Evolutionary conservation across 1,140 invertebrate species (phyloP), one percentile per base, ranked within the genome.

Genomic region (Papilio polytes): DNA sequence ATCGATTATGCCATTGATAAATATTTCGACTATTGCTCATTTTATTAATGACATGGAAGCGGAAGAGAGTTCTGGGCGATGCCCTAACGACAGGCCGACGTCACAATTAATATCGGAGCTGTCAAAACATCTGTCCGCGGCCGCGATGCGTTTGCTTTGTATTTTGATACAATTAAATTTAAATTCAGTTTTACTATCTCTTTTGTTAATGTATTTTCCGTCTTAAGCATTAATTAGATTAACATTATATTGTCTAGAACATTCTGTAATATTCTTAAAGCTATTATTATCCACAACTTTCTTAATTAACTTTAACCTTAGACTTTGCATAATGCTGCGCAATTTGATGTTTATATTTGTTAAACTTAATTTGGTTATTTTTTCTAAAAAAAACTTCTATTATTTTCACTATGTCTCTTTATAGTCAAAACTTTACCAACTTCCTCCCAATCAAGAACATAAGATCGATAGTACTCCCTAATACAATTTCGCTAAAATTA

Each of bases 1-100:
- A 95, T 95, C 92, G 94, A 95, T 95, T 95, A 95, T 95, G 94
- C 92, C 92, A 95, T 93, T 94, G 94, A 95, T 94, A 94, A 94
- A 94, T 93, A 95, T 94, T 94, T 91, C 92, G 89, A 92, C 92
- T 93, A 95, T 95, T 93, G 90, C 94, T 93, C 92, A 93, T 95
- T 94, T 95, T 95, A 94, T 95, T 95, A 95, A 95, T 95, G 94
- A 95, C 87, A 86, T 93, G 89, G 91, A 94, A 94, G 86, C 92
- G 92, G 92, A 95, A 94, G 91, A 94, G 86, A 87, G 83, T 86
- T 89, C 87, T 87, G 88, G 87, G 89, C 85, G 89, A 88, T 89
- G 88, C 84, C 87, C 90, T 91, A 91, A 92, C 91, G 94, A 93
- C 92, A 90, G 85, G 77, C 84, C 90, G 87, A 93, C 90, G 92